phyloP scores from a whole-genome alignment of 1,140 invertebrate species.

The Halesus radiatus region DNA sequence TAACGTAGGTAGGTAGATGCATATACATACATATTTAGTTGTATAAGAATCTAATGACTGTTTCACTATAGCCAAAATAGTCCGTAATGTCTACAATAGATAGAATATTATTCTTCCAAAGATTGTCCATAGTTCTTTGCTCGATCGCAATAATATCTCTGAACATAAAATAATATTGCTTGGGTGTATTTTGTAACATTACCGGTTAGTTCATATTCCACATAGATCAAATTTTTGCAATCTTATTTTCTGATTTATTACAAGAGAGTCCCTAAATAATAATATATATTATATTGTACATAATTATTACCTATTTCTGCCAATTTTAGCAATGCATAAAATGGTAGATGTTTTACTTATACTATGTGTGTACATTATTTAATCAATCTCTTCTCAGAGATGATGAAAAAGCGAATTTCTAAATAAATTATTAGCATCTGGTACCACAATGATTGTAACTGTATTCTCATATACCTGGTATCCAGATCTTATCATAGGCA shows the following conservation, averaged over 20 bases:
- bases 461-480: slow-evolving; percentile 57
- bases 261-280: slow-evolving; percentile 2
- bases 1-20: no score
- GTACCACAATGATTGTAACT: slow-evolving; percentile 56
- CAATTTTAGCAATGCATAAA: slow-evolving; percentile 30
- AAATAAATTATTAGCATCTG: slow-evolving; percentile 57
- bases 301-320: not conserved
- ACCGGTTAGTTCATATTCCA: no score
- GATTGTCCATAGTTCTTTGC: no score
- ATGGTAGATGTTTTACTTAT: slow-evolving; percentile 31
- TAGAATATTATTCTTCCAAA: no score
- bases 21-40: no score
- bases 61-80: no score
- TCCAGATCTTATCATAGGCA: slow-evolving; percentile 55
- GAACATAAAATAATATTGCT: no score
- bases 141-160: no score
- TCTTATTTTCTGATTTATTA: not conserved
- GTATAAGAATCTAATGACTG: no score
- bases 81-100: no score
- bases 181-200: no score
- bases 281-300: slow-evolving; percentile 5
- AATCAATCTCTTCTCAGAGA: slow-evolving; percentile 41
- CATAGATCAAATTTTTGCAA: no score
- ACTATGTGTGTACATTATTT: slow-evolving; percentile 44
- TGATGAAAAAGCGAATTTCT: slow-evolving; percentile 57